A percentile compares a stretch with the other conserved stretches of the same genome.
phyloP scores from a whole-genome alignment of 2,888 invertebrate species.

The Drosophila austrosaltans region DNA sequence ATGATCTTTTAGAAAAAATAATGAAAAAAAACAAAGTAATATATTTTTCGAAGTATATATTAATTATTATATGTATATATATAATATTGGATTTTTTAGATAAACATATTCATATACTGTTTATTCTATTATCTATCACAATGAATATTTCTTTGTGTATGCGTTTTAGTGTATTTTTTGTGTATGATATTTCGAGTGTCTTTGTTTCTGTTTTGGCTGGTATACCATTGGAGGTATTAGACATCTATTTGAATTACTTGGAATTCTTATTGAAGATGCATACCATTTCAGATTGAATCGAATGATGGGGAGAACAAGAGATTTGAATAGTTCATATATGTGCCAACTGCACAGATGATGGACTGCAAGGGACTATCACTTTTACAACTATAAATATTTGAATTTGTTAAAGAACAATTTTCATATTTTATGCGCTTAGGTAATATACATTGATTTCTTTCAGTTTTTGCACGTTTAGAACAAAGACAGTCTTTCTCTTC shows the following conservation, averaged over 20 bases:
- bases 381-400: constrained; percentile 38
- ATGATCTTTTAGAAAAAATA: neutral
- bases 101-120: constrained; percentile 67
- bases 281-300: neutral
- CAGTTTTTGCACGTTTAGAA: constrained; percentile 58
- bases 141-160: constrained; percentile 59
- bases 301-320: neutral
- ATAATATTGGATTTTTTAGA: constrained; percentile 25
- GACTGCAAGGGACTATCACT: neutral
- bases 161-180: constrained; percentile 37
- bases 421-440: constrained; percentile 30
- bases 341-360: too few relatives aligned
- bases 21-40: constrained; percentile 2
- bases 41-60: neutral
- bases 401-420: constrained; percentile 41
- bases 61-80: constrained; percentile 40
- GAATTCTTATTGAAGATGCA: neutral
- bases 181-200: constrained; percentile 39
- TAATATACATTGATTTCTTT: constrained; percentile 37
- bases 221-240: neutral
- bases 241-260: neutral
- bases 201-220: constrained; percentile 30
- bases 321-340: constrained; percentile 14
- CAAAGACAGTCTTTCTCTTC: constrained; percentile 76
- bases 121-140: constrained; percentile 65